These are phyloP conservation scores for Marronus borbonicus DNA, from an alignment of 2,888 invertebrate genomes.

Conservation along the genomic window DNA sequence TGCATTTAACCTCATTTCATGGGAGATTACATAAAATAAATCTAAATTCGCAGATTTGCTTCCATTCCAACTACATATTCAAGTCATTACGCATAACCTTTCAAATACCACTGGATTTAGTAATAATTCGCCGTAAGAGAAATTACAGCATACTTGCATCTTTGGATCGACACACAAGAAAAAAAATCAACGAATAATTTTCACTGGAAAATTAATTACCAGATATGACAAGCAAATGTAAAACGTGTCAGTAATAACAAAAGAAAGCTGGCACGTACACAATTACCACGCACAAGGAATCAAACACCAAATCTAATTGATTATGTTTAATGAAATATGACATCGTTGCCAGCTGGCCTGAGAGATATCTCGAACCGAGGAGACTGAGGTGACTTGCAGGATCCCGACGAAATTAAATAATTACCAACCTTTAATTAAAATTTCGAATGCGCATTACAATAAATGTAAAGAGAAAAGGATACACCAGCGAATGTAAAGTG, in stretches of 20 bases:
- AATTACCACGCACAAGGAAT: conserved; percentile 49
- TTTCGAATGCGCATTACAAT: not conserved
- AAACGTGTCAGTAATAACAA: conserved; percentile 31
- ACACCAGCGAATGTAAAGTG: no score
- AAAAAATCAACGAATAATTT: not conserved
- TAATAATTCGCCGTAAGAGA: no score
- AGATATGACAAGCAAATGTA: conserved; percentile 30
- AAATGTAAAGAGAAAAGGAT: no score
- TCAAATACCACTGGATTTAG: no score
- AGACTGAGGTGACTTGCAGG: conserved; percentile 50
- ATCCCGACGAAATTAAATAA: conserved; percentile 40
- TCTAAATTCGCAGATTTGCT: no score
- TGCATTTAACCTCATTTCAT: no score
- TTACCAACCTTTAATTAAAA: conserved; percentile 4
- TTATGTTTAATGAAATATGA: conserved; percentile 55
- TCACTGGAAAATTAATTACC: conserved; percentile 18
- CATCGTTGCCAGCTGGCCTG: conserved; percentile 46
- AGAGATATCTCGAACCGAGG: conserved; percentile 47
- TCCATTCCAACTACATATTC: no score
- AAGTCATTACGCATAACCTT: no score
- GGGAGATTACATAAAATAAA: no score
- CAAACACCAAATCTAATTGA: conserved; percentile 57
- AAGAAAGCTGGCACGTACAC: conserved; percentile 38
- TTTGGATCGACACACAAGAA: no score
- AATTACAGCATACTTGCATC: no score